Evolutionary conservation across 2,113 vertebrate genomes (phyloP).

Genomic region (Xiphias gladius): DNA sequence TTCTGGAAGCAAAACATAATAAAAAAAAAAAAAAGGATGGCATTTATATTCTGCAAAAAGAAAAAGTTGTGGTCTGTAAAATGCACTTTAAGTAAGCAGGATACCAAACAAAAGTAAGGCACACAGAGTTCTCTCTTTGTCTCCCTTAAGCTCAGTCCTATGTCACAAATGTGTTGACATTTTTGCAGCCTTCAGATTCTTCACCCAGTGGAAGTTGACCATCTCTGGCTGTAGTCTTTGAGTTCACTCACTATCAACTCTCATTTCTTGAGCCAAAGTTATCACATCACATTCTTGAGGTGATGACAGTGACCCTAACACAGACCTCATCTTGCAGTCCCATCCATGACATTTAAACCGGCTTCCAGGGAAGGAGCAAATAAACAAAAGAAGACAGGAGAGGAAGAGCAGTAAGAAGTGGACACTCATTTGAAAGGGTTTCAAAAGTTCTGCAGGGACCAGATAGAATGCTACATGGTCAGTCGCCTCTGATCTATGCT

Average conservation of each 20-base stretch:
- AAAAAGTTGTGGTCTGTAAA: not conserved
- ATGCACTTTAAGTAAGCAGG: not conserved
- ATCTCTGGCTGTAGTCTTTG: conserved; percentile 18
- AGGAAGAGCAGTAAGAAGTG: conserved; percentile 43
- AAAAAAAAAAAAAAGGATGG: not conserved
- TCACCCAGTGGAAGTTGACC: conserved; percentile 17
- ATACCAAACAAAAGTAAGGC: not conserved
- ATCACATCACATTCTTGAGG: conserved; percentile 45
- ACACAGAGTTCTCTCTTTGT: conserved; percentile 1
- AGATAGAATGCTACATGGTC: conserved; percentile 8
- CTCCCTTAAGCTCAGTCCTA: not conserved
- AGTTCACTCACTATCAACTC: conserved; percentile 18
- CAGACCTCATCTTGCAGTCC: conserved; percentile 73
- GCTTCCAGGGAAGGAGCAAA: conserved; percentile 36
- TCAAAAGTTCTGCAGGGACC: conserved; percentile 42
- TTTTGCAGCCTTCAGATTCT: conserved; percentile 26
- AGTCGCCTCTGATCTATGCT: conserved; percentile 13
- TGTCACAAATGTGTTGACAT: conserved; percentile 43
- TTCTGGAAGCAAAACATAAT: not conserved
- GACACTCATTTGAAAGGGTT: conserved; percentile 53
- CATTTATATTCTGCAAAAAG: not conserved
- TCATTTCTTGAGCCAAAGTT: conserved; percentile 53
- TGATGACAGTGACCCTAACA: conserved; percentile 66
- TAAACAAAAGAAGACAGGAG: conserved; percentile 51
- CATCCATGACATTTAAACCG: conserved; percentile 76